Base-by-base conservation (phyloP, 1,140 invertebrate genomes). In the Drosophila pruinosa region DNA sequence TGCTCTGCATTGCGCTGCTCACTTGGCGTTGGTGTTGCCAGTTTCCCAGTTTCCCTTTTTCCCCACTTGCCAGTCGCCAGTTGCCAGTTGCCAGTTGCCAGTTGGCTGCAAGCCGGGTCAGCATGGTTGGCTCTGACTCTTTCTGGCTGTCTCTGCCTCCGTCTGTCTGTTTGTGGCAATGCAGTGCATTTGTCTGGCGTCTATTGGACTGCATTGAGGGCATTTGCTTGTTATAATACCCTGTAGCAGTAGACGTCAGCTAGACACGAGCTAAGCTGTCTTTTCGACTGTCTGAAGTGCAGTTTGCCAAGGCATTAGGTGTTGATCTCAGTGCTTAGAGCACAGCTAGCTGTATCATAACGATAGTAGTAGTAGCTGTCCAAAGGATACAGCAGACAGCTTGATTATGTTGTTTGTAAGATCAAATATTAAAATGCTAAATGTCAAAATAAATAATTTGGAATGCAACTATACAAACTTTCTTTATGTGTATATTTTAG, bases 171-270 rank as follows among this genome's bases (percentile, higher is more conserved):
- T 88, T 88, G 73, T 82, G 74, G 74, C 81, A 88, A 70, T 76
- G 70, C 82, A 88, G 67, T 86, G 78, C 82, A 88, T 88, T 86
- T 86, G 82, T 82, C 67, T 88, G 82, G 63, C 71, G 64, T 76
- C 74, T 70, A 58, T 57, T 48, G 65, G 34, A 41, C 50, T 45
- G 67, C 45, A 75, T 71, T 75, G 72, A 65, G 68, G 67, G 41
- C 72, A 80, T 79, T 79, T 85, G 57, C 71, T 67, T 67, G 65
- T 43, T 47, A 8, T 17, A 45, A 72, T 72, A 67, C 63, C 69
- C 56, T 62, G 38, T 39, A 69, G 26, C 47, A 14, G 10, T 52
- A 15, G 7, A 14, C 31, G 43, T n/a, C 4, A 12, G 22, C n/a
- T 47, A 17, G 28, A 34, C 22, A 31, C 7, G 6, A 6, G 47